Evolutionary conservation across 1,140 invertebrate species (phyloP).

Genomic region (Drosophila sproati): DNA sequence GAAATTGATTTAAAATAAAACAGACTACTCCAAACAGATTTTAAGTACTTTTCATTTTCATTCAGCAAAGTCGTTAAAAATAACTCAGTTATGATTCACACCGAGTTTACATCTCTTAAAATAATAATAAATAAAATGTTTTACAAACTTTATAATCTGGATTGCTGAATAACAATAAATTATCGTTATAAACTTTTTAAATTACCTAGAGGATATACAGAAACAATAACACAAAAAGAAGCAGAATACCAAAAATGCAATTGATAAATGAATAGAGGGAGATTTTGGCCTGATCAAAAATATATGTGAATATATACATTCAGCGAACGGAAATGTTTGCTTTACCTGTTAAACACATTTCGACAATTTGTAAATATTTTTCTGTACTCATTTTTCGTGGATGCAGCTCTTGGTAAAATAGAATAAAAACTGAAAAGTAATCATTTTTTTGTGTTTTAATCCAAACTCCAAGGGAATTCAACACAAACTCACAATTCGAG

Average conservation of each 20-base stretch:
- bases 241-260: background rate
- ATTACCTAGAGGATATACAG: too few relatives aligned
- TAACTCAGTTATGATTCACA: too few relatives aligned
- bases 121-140: too few relatives aligned
- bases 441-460: background rate
- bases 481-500: background rate
- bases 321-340: background rate
- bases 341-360: background rate
- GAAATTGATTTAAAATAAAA: too few relatives aligned
- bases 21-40: too few relatives aligned
- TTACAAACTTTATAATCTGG: too few relatives aligned
- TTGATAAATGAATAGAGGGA: background rate
- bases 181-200: too few relatives aligned
- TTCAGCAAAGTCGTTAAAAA: too few relatives aligned
- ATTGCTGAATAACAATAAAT: too few relatives aligned
- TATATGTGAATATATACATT: background rate
- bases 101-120: too few relatives aligned
- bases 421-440: background rate
- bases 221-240: background rate
- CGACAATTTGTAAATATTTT: background rate
- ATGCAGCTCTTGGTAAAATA: background rate
- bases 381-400: background rate
- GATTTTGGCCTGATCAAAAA: background rate
- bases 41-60: too few relatives aligned
- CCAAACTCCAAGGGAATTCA: background rate